phyloP scores from a whole-genome alignment of 1,140 invertebrate species.

The Drosophila pachea region DNA sequence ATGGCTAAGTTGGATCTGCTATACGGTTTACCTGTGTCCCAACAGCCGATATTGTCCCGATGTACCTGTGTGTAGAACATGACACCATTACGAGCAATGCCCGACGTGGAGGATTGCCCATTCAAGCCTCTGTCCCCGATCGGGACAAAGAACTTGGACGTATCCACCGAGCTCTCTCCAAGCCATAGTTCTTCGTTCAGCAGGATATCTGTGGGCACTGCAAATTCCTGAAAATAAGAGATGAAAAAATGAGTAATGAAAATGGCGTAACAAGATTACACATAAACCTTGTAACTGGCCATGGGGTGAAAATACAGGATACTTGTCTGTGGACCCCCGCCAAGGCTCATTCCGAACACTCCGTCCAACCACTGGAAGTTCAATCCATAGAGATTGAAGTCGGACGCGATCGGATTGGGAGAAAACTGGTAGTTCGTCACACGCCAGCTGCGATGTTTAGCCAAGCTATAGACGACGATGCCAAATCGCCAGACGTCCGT shows the following conservation, averaged over 20 bases:
- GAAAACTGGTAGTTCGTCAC: conserved; percentile 87
- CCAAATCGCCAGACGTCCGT: conserved; percentile 89
- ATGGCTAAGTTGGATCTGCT: conserved; percentile 81
- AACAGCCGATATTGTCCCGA: conserved; percentile 86
- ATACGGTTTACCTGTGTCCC: conserved; percentile 87
- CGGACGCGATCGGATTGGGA: conserved; percentile 87
- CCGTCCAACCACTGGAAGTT: conserved; percentile 91
- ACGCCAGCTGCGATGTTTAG: conserved; percentile 84
- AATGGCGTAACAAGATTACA: neutral
- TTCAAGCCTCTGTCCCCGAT: conserved; percentile 82
- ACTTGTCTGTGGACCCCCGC: conserved; percentile 79
- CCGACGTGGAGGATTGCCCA: conserved; percentile 86
- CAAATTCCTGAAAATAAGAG: conserved; percentile 81
- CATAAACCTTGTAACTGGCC: conserved; percentile 83
- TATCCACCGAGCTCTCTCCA: conserved; percentile 75
- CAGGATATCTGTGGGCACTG: conserved; percentile 83
- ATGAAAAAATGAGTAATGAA: neutral
- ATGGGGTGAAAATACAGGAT: conserved; percentile 89
- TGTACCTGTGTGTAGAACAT: conserved; percentile 89
- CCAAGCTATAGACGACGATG: conserved; percentile 84
- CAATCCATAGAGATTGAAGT: conserved; percentile 84
- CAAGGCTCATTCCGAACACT: conserved; percentile 87
- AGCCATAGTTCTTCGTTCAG: conserved; percentile 81
- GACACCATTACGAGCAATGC: conserved; percentile 85
- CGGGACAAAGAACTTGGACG: conserved; percentile 81